Conservation (phyloP, 1,140 invertebrate genomes). For the Neoseiulus cucumeris region DNA sequence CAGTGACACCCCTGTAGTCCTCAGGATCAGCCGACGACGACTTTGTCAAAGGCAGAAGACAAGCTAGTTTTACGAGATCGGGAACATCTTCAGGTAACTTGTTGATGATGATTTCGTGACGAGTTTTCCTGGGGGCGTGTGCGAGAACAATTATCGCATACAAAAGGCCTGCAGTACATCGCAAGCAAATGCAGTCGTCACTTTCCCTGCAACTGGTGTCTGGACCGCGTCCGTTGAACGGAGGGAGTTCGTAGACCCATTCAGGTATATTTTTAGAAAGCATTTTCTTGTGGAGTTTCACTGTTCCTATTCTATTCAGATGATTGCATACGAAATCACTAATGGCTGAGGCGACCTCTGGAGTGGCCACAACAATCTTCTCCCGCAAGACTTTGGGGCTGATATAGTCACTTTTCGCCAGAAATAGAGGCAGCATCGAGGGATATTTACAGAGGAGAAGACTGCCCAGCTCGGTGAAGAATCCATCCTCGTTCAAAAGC, state of each 20-base stretch:
- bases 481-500: not conserved
- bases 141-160: not conserved
- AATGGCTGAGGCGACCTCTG: not conserved
- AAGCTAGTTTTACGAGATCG: not conserved
- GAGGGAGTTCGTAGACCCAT: not conserved
- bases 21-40: not conserved
- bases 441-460: not conserved
- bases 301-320: not conserved
- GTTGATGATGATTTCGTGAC: not conserved
- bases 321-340: not conserved
- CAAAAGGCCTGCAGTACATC: not conserved
- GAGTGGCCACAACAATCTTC: not conserved
- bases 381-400: not conserved
- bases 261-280: not conserved
- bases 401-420: not conserved
- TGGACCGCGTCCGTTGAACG: not conserved
- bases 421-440: not conserved
- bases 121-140: not conserved
- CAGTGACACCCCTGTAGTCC: not conserved
- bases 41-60: not conserved
- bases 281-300: not conserved
- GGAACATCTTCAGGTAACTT: not conserved
- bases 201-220: not conserved
- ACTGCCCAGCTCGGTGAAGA: not conserved
- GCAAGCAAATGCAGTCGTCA: not conserved